phyloP scores from a whole-genome alignment of 2,797 vertebrate species.

The Enteromius unitaeniatus region DNA sequence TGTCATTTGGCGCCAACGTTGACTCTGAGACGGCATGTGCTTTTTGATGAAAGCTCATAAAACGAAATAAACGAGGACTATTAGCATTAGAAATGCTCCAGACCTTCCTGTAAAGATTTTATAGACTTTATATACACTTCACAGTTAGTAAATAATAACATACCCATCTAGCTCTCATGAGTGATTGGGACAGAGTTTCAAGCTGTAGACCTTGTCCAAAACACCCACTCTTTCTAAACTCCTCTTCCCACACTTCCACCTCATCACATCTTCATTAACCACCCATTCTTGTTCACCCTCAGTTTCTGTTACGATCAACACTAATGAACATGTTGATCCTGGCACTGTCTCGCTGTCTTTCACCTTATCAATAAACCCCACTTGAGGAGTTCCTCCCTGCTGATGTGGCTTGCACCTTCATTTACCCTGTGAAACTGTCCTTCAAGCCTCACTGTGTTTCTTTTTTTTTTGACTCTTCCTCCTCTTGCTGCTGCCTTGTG shows the following conservation, averaged over 20 bases:
- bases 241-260: not conserved
- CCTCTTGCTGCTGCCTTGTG: conserved; percentile 24
- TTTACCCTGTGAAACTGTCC: conserved; percentile 1
- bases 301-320: conserved; percentile 18
- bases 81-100: not conserved
- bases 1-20: not conserved
- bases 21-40: not conserved
- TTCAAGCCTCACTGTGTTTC: not conserved
- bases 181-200: conserved; percentile 33
- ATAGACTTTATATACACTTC: not conserved
- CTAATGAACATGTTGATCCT: conserved; percentile 15
- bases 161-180: conserved; percentile 38
- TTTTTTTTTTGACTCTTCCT: conserved; percentile 40
- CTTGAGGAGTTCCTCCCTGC: not conserved
- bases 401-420: conserved; percentile 12
- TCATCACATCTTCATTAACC: not conserved
- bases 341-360: not conserved
- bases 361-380: conserved; percentile 7
- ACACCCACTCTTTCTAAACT: conserved; percentile 6
- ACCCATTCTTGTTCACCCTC: not conserved
- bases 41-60: not conserved
- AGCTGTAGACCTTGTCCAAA: conserved; percentile 15
- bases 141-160: not conserved
- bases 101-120: not conserved
- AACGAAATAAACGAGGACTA: not conserved